Evolutionary conservation across 2,797 vertebrate species (phyloP).

Genomic region (Tragelaphus oryx): DNA sequence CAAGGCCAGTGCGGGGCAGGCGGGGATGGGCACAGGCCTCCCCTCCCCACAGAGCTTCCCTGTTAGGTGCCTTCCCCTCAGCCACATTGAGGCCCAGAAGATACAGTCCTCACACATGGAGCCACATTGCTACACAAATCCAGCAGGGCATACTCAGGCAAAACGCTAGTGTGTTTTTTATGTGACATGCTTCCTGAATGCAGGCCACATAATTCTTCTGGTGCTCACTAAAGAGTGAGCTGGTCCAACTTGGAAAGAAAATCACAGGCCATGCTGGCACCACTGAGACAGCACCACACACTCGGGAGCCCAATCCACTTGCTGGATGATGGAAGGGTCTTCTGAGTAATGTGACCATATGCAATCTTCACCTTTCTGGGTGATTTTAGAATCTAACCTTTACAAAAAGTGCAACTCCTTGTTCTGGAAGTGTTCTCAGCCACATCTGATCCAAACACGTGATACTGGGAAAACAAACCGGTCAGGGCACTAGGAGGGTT

Average conservation of each 20-base stretch:
- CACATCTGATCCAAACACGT: neutral
- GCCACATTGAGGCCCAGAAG: neutral
- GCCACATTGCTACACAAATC: neutral
- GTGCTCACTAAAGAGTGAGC: neutral
- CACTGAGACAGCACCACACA: neutral
- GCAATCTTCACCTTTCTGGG: neutral
- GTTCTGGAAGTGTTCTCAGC: neutral
- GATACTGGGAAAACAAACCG: neutral
- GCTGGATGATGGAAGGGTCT: rapidly evolving
- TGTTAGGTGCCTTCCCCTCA: neutral
- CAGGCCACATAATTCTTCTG: neutral
- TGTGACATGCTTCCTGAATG: neutral
- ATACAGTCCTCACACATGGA: neutral
- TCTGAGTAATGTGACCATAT: neutral
- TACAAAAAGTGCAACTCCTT: neutral
- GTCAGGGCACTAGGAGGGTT: neutral
- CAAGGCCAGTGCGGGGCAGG: neutral
- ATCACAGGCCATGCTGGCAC: neutral
- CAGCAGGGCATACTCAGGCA: neutral
- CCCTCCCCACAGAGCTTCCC: no score
- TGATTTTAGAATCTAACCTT: neutral
- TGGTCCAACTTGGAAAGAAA: neutral
- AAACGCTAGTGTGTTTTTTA: neutral
- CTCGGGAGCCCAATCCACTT: neutral
- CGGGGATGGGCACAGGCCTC: neutral